Percentiles rank a stretch among this genome's conserved stretches.
Evolutionary conservation across 1,140 invertebrate genomes (phyloP).

Genomic region (Drosophila burlai): DNA sequence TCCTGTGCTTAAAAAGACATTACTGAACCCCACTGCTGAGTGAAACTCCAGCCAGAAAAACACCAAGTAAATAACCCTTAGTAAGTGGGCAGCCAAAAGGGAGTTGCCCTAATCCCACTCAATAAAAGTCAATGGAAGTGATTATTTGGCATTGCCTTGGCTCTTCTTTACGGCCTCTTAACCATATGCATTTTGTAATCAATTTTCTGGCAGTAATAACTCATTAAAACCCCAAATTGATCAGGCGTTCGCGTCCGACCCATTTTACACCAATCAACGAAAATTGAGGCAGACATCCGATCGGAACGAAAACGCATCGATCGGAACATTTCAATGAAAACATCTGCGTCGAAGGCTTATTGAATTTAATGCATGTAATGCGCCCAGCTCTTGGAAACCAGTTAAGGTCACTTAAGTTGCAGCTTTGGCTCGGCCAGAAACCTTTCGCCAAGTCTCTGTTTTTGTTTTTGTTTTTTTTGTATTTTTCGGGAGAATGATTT

Average conservation of each 20-base stretch:
- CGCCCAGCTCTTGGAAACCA: conserved; percentile 37
- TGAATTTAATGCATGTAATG: conserved; percentile 60
- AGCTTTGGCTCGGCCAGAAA: conserved; percentile 45
- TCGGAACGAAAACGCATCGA: conserved; percentile 51
- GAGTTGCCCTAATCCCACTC: conserved; percentile 14
- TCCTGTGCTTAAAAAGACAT: no score
- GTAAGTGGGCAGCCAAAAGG: conserved; percentile 1
- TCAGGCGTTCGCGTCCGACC: conserved; percentile 42
- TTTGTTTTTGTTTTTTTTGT: not conserved
- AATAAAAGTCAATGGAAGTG: conserved; percentile 12
- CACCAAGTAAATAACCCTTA: not conserved
- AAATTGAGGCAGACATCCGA: conserved; percentile 62
- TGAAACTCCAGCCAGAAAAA: not conserved
- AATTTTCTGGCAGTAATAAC: conserved; percentile 62
- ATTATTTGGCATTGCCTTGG: conserved; percentile 30
- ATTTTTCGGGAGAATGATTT: conserved; percentile 59
- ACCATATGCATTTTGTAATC: conserved; percentile 50
- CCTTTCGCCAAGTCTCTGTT: conserved; percentile 66
- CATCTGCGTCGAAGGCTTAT: conserved; percentile 53
- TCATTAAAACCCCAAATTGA: conserved; percentile 57
- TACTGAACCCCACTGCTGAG: not conserved
- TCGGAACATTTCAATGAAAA: conserved; percentile 56
- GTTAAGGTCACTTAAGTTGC: conserved; percentile 66
- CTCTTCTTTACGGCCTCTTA: conserved; percentile 23
- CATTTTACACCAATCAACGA: conserved; percentile 74